Conservation (phyloP, 2,797 vertebrate species). For the Ispidina picta region DNA sequence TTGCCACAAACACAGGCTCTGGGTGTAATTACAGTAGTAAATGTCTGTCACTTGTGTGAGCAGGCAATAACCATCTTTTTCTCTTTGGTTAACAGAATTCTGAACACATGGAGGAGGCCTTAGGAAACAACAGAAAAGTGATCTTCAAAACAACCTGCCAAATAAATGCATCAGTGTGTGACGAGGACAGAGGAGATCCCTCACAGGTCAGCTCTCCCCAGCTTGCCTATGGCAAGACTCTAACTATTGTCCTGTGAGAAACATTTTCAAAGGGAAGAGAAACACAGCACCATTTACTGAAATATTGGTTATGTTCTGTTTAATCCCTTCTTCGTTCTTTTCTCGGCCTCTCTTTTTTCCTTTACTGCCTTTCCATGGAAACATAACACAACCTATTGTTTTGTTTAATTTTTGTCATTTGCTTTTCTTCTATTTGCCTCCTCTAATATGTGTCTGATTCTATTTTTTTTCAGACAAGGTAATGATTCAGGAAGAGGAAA, state of each 20-base stretch:
- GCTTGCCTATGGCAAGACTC: not conserved
- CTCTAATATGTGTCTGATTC: constrained; percentile 56
- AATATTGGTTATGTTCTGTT: constrained; percentile 11
- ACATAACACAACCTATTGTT: constrained; percentile 63
- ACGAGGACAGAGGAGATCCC: not conserved
- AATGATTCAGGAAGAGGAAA: constrained; percentile 55
- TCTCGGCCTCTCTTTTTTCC: constrained; percentile 1
- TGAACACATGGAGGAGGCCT: not conserved
- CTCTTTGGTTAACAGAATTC: not conserved
- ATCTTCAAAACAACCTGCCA: not conserved
- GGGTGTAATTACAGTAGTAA: not conserved
- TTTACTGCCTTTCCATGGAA: constrained; percentile 61
- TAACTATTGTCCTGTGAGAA: not conserved
- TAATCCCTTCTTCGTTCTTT: not conserved
- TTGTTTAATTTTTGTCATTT: constrained; percentile 64
- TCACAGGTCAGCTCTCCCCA: not conserved
- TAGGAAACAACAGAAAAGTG: fast-evolving
- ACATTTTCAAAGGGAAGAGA: not conserved
- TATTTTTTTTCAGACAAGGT: constrained; percentile 59
- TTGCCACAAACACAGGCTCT: not conserved
- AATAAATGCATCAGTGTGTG: not conserved
- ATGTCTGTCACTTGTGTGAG: not conserved
- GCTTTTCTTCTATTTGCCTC: constrained; percentile 55
- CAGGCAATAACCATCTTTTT: not conserved
- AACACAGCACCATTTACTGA: not conserved